Evolutionary conservation across 2,113 vertebrate species (phyloP), one percentile per base, ranked within the genome.

Genomic region (Pseudopipra pipra): DNA sequence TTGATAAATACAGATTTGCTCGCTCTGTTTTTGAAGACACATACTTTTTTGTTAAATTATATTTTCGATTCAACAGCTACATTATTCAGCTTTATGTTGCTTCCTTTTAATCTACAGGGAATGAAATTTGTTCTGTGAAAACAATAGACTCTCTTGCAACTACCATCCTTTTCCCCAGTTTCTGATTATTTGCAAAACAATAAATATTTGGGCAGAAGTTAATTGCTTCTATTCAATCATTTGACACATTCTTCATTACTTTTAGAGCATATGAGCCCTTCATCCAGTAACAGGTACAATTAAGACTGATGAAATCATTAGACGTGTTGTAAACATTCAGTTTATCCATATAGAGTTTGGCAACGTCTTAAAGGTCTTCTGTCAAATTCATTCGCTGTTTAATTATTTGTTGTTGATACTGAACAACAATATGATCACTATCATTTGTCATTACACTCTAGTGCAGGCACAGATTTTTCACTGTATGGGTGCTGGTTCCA

Each of bases 251-350:
- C 76, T 97, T 97, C 94, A 97, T 98, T 98, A 97, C 89, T 97
- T 97, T 95, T 86, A 98, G 93, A 89, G 41, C 51, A 91, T 58
- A 75, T 96, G 85, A 97, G 90, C 19, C 87, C 97, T 97, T 97
- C 94, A 96, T 66, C 62, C 88, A 97, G 84, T 65, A 88, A 95
- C 75, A 83, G 86, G 88, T 89, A 97, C 97, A 98, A 98, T 98
- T 98, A 98, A 98, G 98, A 98, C 97, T 96, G 98, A 98, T 98
- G 97, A 98, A 98, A 98, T 97, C 97, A 98, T 98, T 98, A 98
- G 65, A 73, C 76, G 75, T 93, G 88, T 90, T 98, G 96, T 97
- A 98, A 99, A 98, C 97, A 98, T 95, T 98, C 94, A 82, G 96
- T 98, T 98, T 98, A 96, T 98, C 97, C 97, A 97, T 96, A 96